Evolutionary conservation across 92 coral and sea anemone genomes (phyloP).

Genomic region (Plumapathes pennacea): DNA sequence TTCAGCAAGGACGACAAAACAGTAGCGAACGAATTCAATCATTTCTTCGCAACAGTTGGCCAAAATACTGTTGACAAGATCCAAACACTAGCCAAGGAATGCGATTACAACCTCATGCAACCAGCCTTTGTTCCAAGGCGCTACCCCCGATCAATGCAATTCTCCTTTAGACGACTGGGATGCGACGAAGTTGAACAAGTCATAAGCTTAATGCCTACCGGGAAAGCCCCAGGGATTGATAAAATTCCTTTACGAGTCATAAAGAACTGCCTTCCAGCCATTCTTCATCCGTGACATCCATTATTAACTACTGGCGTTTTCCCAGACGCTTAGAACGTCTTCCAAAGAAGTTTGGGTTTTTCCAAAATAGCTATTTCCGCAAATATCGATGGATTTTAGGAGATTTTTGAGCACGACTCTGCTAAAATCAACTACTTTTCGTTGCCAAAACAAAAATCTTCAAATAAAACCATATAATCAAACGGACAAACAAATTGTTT

Average conservation of each 20-base stretch:
- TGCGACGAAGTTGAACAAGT: slow-evolving; percentile 23
- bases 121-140: slow-evolving; percentile 23
- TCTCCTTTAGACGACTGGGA: slow-evolving; percentile 14
- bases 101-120: slow-evolving; percentile 16
- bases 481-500: too few relatives aligned
- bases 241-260: slow-evolving; percentile 18
- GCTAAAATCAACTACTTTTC: too few relatives aligned
- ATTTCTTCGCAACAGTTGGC: slow-evolving; percentile 25
- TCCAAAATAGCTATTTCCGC: too few relatives aligned
- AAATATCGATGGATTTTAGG: too few relatives aligned
- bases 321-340: slow-evolving; percentile 32
- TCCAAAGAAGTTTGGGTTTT: too few relatives aligned
- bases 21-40: slow-evolving; percentile 34
- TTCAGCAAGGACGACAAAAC: slow-evolving; percentile 20
- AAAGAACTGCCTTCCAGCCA: slow-evolving; percentile 15
- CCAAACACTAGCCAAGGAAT: slow-evolving; percentile 17
- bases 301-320: slow-evolving; percentile 2
- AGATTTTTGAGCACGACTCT: too few relatives aligned
- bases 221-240: slow-evolving; percentile 11
- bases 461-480: too few relatives aligned
- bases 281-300: slow-evolving; percentile 9
- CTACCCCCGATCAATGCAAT: slow-evolving; percentile 5
- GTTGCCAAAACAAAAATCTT: too few relatives aligned
- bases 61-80: slow-evolving; percentile 38
- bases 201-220: slow-evolving; percentile 1